Conservation (phyloP, 2,888 invertebrate species). For the Pyrochroa serraticornis region DNA sequence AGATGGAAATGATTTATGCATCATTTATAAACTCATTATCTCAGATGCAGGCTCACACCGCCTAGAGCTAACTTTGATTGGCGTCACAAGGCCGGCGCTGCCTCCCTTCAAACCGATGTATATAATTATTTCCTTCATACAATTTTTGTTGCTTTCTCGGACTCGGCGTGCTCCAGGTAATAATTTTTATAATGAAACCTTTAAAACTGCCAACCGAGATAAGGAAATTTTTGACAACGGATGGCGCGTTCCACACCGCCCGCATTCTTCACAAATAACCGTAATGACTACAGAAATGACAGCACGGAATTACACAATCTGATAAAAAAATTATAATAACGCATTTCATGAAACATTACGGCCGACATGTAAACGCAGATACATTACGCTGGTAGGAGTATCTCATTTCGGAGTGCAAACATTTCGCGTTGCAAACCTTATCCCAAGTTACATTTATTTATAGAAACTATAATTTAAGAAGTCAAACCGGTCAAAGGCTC, state of each 20-base stretch:
- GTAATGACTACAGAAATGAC: conserved; percentile 9
- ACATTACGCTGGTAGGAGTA: background rate
- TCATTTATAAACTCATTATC: conserved; percentile 62
- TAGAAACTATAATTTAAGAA: no score
- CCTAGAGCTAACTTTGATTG: conserved; percentile 56
- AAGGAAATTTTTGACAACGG: conserved; percentile 39
- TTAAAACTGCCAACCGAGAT: conserved; percentile 27
- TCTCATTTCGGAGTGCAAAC: no score
- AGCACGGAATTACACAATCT: background rate
- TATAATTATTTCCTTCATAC: conserved; percentile 51
- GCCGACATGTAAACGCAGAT: background rate
- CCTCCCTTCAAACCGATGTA: conserved; percentile 51
- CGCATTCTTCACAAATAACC: no score
- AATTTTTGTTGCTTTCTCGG: conserved; percentile 39
- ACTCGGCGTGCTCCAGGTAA: conserved; percentile 42
- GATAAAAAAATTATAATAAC: background rate
- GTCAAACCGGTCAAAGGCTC: no score
- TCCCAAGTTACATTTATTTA: no score
- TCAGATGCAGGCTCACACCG: conserved; percentile 52
- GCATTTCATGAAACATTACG: background rate
- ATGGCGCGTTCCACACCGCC: background rate
- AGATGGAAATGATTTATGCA: conserved; percentile 57
- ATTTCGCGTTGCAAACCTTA: no score
- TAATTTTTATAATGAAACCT: conserved; percentile 48
- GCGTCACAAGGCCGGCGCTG: conserved; percentile 56